Base-by-base conservation (phyloP, 2,888 invertebrate species). In the Meliscaeva auricollis region DNA sequence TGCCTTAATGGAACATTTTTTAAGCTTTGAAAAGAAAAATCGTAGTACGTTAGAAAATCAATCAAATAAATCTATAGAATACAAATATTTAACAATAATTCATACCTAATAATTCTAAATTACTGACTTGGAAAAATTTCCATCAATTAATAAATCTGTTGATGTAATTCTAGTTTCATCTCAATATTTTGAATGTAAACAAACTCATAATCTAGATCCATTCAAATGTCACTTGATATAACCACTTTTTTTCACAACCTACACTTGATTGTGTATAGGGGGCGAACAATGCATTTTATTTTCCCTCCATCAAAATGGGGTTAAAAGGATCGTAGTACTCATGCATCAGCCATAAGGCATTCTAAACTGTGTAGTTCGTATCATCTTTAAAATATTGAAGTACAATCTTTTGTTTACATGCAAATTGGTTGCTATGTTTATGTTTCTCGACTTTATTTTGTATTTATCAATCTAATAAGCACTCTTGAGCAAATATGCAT, bases 171-270 rank as follows among this genome's bases (percentile, higher is more conserved):
- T 26, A 7, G 1, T n/a, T 20, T 38, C 9, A 32, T 32, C 8
- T 46, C 3, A 13, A 2, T 17, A 46, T 64, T 41, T 64, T 46
- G 30, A 30, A 30, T 17, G 64, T 1, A 64, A 64, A 46, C 30
- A 64, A 64, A 15, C 64, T 64, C 7, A 46, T 20, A 17, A 64
- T 64, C 64, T 15, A 64, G 64, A 46, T 64, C 46, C 17, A 30
- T 46, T 64, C 46, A 64, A 46, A 30, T 64, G 46, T 32, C 46
- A 30, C 62, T 62, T 62, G 62, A 62, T 15, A 30, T 41, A 60
- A 60, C 60, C 22, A 60, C 46, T 9, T 38, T 44, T 44, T 26
- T 26, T 62, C 15, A 30, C 26, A 30, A 26, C 22, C 1, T 41
- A 13, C 8, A 62, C 62, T 26, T 41, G 8, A 41, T n/a, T 38